Evolutionary conservation across 2,113 vertebrate genomes (phyloP), one percentile per base, ranked within the genome.

Genomic region (Corydoras maculifer): DNA sequence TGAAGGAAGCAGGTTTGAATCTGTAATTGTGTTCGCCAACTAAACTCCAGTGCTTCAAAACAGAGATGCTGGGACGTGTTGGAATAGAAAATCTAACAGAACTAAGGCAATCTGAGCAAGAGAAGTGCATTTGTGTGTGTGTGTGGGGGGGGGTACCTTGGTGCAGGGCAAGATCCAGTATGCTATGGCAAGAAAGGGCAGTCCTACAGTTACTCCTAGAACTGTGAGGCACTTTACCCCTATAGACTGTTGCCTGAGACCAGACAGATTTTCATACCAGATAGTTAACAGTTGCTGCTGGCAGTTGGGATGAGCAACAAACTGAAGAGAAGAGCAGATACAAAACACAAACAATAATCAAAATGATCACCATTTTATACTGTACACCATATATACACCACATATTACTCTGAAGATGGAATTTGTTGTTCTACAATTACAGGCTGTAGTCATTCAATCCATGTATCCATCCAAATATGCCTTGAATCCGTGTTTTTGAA

Each of bases 151-250:
- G 64, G 60, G 80, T 94, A 98, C 96, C 94, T 96, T 98, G 88
- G 94, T 98, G 84, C 93, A 98, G 75, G 96, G 96, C 86, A 95
- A 86, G 2, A 98, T 93, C 96, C 96, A 98, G 88, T 98, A 98
- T 79, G 94, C 92, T 32, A 98, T 86, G 80, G 96, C 95, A 0
- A 98, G 92, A 88, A 98, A 97, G 62, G 96, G 96, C 77, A 98
- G 89, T 65, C 95, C 95, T 6, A 95, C 87, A 49, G 95, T 92
- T 69, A 98, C 93, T 29, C 94, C 95, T 68, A 98, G 91, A 71
- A 98, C 95, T 12, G 93, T 95, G 92, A 95, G 80, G 86, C 94
- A 95, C 89, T 98, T 98, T 83, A 98, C 94, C 64, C 92, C 91
- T 7, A 97, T 82, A n/a, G 96, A 98, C 78, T 96, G 95, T 84